phyloP scores from a whole-genome alignment of 2,888 invertebrate genomes.

The Euzetes globulus region DNA sequence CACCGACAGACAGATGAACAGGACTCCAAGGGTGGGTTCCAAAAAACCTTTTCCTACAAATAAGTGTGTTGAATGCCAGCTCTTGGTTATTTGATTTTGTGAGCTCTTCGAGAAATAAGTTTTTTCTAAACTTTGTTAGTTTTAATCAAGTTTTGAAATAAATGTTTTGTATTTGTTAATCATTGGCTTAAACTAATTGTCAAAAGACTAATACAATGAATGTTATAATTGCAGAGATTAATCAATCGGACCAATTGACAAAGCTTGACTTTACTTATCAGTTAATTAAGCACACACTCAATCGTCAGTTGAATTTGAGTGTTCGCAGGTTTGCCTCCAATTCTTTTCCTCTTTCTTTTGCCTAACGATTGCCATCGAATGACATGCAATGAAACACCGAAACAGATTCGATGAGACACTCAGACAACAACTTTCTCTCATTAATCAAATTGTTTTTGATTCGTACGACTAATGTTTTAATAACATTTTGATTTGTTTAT shows the following conservation, averaged over 20 bases:
- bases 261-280: constrained; percentile 39
- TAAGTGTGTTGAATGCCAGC: background rate
- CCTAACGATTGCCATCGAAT: too few species aligned
- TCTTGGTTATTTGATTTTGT: background rate
- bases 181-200: background rate
- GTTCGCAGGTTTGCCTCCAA: constrained; percentile 30
- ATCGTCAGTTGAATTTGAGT: constrained; percentile 34
- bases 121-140: background rate
- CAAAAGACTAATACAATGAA: background rate
- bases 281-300: constrained; percentile 37
- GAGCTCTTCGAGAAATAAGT: background rate
- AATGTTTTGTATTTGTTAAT: background rate
- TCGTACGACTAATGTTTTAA: background rate
- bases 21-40: background rate
- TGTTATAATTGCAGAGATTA: background rate
- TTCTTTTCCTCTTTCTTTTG: background rate
- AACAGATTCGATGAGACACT: too few species aligned
- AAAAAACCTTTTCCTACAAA: background rate
- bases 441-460: background rate
- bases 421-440: background rate
- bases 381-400: background rate
- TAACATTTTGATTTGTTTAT: background rate
- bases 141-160: too few species aligned
- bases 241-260: constrained; percentile 27
- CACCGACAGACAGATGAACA: constrained; percentile 18